Conservation (phyloP, 2,797 vertebrate genomes). For the Emydoidea blandingii region DNA sequence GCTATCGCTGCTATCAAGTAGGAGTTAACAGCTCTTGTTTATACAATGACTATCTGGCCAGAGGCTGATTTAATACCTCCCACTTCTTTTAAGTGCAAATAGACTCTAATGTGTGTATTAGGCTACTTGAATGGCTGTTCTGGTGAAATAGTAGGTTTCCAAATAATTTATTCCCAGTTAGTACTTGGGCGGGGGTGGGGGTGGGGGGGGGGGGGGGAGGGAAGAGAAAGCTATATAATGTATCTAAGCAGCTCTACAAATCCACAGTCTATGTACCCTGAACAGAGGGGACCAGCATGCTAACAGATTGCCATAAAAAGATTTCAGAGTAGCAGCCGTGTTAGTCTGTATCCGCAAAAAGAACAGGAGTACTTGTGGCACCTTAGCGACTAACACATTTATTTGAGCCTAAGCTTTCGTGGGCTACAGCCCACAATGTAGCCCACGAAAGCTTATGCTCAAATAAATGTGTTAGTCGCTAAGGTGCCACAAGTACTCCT, state of each 20-base stretch:
- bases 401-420: too few species aligned
- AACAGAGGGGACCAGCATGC: not conserved
- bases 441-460: too few species aligned
- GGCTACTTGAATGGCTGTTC: constrained; percentile 69
- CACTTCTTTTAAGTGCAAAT: constrained; percentile 78
- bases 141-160: constrained; percentile 65
- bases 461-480: too few species aligned
- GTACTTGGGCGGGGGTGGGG: not conserved
- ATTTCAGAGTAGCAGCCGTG: too few species aligned
- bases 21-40: constrained; percentile 73
- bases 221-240: constrained; percentile 64
- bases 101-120: constrained; percentile 71
- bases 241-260: constrained; percentile 69
- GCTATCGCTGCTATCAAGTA: constrained; percentile 65
- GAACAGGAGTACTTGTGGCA: too few species aligned
- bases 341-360: too few species aligned
- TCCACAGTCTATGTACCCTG: not conserved
- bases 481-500: too few species aligned
- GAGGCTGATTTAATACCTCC: constrained; percentile 60
- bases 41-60: constrained; percentile 65
- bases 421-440: too few species aligned
- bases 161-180: constrained; percentile 70
- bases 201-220: too few species aligned
- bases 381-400: too few species aligned
- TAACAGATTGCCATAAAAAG: not conserved